These are phyloP conservation scores for Lepus oiostolus DNA, from an alignment of 2,797 vertebrate genomes.

Conservation along the genomic window DNA sequence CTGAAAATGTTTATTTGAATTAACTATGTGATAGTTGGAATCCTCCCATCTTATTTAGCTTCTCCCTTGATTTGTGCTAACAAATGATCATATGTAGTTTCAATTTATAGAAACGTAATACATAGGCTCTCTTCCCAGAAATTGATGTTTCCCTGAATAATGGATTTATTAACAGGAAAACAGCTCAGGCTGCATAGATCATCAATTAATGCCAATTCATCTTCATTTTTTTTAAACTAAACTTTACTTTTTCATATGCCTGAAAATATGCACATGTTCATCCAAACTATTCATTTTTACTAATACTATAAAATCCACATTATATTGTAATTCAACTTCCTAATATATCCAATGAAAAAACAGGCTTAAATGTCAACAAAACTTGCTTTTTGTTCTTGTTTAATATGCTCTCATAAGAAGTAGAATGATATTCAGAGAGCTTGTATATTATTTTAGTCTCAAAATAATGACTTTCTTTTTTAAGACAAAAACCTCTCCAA, in stretches of 20 bases:
- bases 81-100: not conserved
- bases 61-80: not conserved
- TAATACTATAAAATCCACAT: not conserved
- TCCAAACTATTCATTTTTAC: not conserved
- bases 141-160: not conserved
- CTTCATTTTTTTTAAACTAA: not conserved
- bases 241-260: not conserved
- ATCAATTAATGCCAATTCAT: not conserved
- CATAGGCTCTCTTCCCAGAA: not conserved
- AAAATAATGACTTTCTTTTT: conserved; percentile 12
- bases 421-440: not conserved
- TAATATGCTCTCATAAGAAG: not conserved
- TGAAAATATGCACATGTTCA: not conserved
- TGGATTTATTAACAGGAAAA: not conserved
- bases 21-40: not conserved
- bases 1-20: not conserved
- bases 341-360: not conserved
- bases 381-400: not conserved
- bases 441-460: not conserved
- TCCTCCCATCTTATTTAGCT: not conserved
- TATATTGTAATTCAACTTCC: not conserved
- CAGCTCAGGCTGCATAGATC: not conserved
- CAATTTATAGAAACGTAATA: not conserved
- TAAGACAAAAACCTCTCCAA: not conserved
- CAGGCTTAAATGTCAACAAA: not conserved